These are phyloP conservation scores for Chydorus sphaericus DNA, from an alignment of 2,888 invertebrate species.

Conservation along the genomic window DNA sequence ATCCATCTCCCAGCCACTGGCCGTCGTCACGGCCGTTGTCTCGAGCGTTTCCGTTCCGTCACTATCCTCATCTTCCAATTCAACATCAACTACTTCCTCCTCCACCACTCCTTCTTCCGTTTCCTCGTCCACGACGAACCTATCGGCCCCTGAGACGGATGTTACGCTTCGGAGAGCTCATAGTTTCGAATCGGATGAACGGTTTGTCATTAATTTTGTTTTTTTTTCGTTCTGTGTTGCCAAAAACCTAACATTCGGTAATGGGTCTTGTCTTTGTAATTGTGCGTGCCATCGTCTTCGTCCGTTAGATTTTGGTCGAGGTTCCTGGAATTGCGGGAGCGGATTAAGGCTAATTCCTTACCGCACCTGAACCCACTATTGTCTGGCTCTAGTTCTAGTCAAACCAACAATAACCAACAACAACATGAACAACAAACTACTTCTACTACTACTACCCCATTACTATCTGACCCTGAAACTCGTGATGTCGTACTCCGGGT, in stretches of 20 bases:
- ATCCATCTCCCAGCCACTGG: constrained; percentile 10
- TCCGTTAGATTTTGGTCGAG: constrained; percentile 67
- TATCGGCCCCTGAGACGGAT: constrained; percentile 29
- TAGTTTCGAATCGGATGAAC: constrained; percentile 76
- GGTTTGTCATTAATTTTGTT: constrained; percentile 44
- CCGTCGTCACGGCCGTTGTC: constrained; percentile 1
- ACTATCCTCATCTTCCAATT: constrained; percentile 4
- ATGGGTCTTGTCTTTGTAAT: neutral
- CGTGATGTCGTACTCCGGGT: neutral
- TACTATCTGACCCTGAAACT: constrained; percentile 3
- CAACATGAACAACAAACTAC: neutral
- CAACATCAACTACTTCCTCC: neutral
- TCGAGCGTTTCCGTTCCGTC: too few species aligned
- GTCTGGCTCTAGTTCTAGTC: neutral
- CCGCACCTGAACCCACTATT: constrained; percentile 7
- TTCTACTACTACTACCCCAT: neutral
- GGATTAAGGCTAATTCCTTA: constrained; percentile 60
- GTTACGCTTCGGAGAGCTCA: constrained; percentile 63
- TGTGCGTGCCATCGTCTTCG: neutral
- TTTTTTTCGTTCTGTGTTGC: neutral
- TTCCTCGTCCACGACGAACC: constrained; percentile 6
- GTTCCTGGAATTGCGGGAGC: constrained; percentile 71
- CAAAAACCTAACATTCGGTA: neutral
- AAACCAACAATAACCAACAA: neutral
- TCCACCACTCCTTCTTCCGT: constrained; percentile 2